Evolutionary conservation across 2,797 vertebrate species (phyloP), one percentile per base, ranked within the genome.

Genomic region (Ctenosaura bakeri): DNA sequence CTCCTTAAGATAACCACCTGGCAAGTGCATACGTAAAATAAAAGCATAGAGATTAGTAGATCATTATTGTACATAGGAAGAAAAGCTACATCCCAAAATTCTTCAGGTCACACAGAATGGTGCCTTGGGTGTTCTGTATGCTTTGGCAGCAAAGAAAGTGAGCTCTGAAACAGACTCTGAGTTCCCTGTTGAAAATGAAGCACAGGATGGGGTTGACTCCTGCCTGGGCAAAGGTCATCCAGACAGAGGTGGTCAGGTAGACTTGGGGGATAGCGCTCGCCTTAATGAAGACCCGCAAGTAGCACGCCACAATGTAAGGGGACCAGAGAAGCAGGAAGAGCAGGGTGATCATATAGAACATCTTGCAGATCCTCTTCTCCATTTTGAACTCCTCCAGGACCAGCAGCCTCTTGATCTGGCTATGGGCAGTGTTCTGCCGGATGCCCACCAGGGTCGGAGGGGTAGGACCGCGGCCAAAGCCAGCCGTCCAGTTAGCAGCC

Each of bases 401-500:
- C 91, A 99, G 97, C 85, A 99, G 98, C 96, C 98, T 97, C 96
- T 98, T 98, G 97, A 97, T 98, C 84, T 98, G 97, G 93, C 97
- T 97, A 71, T 96, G 97, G 86, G 98, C 98, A 13, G 98, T 95
- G 0, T 97, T 97, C 73, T 99, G 99, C 92, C 99, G 95, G 94
- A 99, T 98, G 93, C 99, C 99, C 96, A 99, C 98, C 1, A 99
- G 96, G 38, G 99, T 99, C 8, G 99, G 99, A 0, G 99, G 99
- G 1, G 98, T 99, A 91, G 99, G 99, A 77, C 99, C 98, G 80
- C 98, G 97, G 90, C 99, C 99, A 93, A 99, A 99, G 20, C 99
- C 99, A 32, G 99, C 98, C 46, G 99, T 99, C 99, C 99, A 99
- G 96, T 99, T 99, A 0, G 99, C 98, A 2, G 99, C 99, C 3